A percentile compares a stretch with the other conserved stretches of the same genome.
These are phyloP conservation scores for Acleris emargana DNA, from an alignment of 2,888 invertebrate species.

Conservation along the genomic window DNA sequence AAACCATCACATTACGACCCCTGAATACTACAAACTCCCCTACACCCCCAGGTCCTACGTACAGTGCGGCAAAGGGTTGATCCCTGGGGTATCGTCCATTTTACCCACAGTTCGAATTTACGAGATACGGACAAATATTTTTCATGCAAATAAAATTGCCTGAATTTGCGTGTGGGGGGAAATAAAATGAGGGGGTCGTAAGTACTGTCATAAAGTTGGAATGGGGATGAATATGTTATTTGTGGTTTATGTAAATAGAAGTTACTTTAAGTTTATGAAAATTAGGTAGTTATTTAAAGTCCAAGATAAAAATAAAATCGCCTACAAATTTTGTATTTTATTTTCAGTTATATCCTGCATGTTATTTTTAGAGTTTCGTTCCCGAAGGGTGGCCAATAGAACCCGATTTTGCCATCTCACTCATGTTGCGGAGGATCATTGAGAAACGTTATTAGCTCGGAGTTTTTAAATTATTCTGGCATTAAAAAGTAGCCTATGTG, in stretches of 20 bases:
- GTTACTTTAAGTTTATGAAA: too few relatives aligned
- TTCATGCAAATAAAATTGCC: conserved; percentile 51
- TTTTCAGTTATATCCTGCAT: too few relatives aligned
- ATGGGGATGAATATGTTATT: conserved; percentile 21
- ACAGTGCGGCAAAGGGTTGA: conserved; percentile 42
- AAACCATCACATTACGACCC: conserved; percentile 17
- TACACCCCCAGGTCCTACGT: conserved; percentile 12
- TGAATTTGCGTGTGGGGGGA: conserved; percentile 32
- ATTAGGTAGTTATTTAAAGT: too few relatives aligned
- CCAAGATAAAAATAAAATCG: too few relatives aligned
- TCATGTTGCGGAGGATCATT: too few relatives aligned
- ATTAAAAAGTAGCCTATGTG: not conserved
- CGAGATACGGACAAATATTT: conserved; percentile 45
- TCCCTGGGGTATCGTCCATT: conserved; percentile 48
- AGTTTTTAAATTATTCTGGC: not conserved
- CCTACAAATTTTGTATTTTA: too few relatives aligned
- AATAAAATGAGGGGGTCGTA: conserved; percentile 34
- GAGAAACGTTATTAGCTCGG: too few relatives aligned
- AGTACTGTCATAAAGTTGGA: conserved; percentile 37
- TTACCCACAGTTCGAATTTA: conserved; percentile 41
- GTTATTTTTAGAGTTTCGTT: too few relatives aligned
- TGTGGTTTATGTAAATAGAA: not conserved
- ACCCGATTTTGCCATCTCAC: too few relatives aligned
- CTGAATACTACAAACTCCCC: not conserved
- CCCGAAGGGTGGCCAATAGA: too few relatives aligned